Base-by-base conservation (phyloP, 2,797 vertebrate species). In the Nannoperca australis region DNA sequence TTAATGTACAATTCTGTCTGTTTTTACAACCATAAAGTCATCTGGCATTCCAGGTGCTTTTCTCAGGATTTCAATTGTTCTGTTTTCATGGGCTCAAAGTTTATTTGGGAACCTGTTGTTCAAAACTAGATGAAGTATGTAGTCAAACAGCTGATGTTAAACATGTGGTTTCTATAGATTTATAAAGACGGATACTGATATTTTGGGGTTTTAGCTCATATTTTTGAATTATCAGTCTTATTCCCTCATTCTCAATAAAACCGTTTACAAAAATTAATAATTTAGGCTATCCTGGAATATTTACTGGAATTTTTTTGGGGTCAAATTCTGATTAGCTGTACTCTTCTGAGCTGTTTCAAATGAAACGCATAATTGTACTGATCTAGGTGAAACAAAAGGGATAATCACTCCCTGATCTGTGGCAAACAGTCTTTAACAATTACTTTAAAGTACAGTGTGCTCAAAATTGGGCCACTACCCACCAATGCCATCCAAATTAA, bases 401-500 rank as follows among this genome's bases (percentile, higher is more conserved):
- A 7, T 18, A 49, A 53, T 27, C 3, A 40, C 20, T 10, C 49
- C 63, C 34, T 65, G n/a, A 36, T 77, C 49, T 61, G 24, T 73
- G 63, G 47, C 58, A 47, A 45, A 65, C 45, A 30, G 2, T 53
- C 12, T 76, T 34, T 50, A n/a, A 44, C 20, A 60, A 40, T 50
- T 3, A 38, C 27, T 56, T 55, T 32, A 34, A 67, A 74, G 50
- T 44, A 24, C 53, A 60, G 0, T 22, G 0, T 62, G 55, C 58
- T 78, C 38, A 67, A 67, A 79, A 82, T 81, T 74, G 70, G 70
- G 53, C 73, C 64, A 61, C 66, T 58, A 64, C 50, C 59, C 60
- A 32, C 10, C 67, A 20, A 10, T 50, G n/a, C 20, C 27, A 38
- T 63, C 38, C 66, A 53, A 70, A 82, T 64, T 40, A 45, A 49